Conservation (phyloP, 2,113 vertebrate genomes). For the Dinomys branickii region DNA sequence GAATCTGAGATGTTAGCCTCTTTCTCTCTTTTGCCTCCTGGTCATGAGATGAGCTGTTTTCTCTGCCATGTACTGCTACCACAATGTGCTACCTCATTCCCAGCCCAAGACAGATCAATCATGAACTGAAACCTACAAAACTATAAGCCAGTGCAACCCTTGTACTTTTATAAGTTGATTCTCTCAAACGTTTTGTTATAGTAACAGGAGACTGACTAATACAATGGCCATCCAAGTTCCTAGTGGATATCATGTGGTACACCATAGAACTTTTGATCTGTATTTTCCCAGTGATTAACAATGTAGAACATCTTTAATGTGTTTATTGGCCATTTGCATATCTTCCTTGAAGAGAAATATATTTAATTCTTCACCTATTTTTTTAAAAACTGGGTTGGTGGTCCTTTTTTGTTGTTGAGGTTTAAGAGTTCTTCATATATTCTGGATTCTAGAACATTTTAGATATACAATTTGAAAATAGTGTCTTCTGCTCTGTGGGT, state of each 20-base stretch:
- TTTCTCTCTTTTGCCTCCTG: neutral
- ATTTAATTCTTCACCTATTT: neutral
- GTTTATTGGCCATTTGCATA: neutral
- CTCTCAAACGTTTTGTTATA: neutral
- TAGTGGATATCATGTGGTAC: neutral
- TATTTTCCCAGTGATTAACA: neutral
- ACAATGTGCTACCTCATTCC: no score
- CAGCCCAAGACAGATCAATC: neutral
- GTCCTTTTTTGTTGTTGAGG: neutral
- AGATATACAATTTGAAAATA: neutral
- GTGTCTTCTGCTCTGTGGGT: neutral
- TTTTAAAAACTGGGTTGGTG: neutral
- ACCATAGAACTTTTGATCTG: neutral
- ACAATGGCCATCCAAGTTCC: neutral
- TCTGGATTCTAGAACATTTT: neutral
- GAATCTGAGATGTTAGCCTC: no score
- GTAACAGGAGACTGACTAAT: neutral
- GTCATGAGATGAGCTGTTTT: neutral
- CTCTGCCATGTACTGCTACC: neutral
- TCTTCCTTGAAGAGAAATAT: neutral
- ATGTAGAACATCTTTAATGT: neutral
- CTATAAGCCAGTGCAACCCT: neutral
- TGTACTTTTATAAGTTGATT: neutral
- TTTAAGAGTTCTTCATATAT: neutral
- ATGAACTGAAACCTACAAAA: neutral